Conservation (phyloP, 2,797 vertebrate species). For the Tragelaphus eurycerus region DNA sequence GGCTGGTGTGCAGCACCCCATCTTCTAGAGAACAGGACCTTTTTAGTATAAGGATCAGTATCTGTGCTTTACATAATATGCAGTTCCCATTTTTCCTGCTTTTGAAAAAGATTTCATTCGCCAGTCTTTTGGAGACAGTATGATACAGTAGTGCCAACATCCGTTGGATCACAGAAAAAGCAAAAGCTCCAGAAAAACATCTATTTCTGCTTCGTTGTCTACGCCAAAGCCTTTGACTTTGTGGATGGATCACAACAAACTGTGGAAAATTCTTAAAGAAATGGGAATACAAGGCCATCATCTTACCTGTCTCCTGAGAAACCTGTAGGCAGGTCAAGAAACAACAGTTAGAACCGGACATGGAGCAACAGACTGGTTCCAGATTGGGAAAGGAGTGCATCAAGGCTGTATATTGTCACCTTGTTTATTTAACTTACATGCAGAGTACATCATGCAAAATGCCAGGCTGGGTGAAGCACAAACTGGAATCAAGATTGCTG, state of each 20-base stretch:
- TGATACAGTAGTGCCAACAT: background rate
- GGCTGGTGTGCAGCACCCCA: background rate
- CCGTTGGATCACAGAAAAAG: background rate
- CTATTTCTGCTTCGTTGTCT: background rate
- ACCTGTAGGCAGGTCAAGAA: background rate
- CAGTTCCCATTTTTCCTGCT: background rate
- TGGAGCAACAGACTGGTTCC: background rate
- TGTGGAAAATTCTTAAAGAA: background rate
- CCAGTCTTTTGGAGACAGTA: background rate
- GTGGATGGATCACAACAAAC: background rate
- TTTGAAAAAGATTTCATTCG: background rate
- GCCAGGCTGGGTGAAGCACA: background rate
- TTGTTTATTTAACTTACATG: background rate
- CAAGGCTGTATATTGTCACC: background rate
- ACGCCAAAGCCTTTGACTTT: background rate
- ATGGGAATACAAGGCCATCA: background rate
- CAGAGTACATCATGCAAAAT: background rate
- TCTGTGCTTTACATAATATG: background rate
- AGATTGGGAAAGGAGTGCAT: background rate
- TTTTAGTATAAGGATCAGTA: background rate
- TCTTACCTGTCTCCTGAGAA: background rate
- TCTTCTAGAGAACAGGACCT: background rate
- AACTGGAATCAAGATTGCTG: background rate
- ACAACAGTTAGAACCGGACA: background rate
- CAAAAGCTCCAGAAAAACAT: background rate